Evolutionary conservation across 2,888 invertebrate genomes (phyloP).

Genomic region (Hybos culiciformis): DNA sequence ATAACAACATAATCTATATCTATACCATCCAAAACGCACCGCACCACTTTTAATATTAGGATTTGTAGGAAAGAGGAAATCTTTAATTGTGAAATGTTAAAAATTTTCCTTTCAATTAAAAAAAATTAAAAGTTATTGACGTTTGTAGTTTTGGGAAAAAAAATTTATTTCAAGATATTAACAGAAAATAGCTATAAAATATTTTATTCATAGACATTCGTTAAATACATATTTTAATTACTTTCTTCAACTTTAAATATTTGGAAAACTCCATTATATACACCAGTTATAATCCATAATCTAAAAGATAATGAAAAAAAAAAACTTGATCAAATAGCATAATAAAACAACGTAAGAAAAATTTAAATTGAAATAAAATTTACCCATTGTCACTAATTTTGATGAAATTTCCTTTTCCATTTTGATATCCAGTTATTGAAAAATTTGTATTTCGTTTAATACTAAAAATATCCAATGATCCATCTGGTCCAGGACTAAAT

Average conservation of each 20-base stretch:
- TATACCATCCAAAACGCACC: too few relatives aligned
- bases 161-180: too few relatives aligned
- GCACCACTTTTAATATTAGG: too few relatives aligned
- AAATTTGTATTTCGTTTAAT: conserved; percentile 8
- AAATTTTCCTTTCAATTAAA: too few relatives aligned
- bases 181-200: too few relatives aligned
- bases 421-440: conserved; percentile 24
- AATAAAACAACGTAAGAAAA: neutral
- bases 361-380: conserved; percentile 4
- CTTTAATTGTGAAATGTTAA: too few relatives aligned
- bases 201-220: too few relatives aligned
- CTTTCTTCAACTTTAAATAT: conserved; percentile 25
- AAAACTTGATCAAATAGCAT: neutral
- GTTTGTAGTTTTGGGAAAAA: too few relatives aligned
- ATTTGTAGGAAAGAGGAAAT: too few relatives aligned
- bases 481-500: conserved; percentile 28
- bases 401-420: conserved; percentile 29
- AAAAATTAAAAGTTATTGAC: too few relatives aligned
- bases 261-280: conserved; percentile 29
- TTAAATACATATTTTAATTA: too few relatives aligned
- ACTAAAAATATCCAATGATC: conserved; percentile 28
- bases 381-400: conserved; percentile 32
- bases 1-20: too few relatives aligned
- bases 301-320: conserved; percentile 19
- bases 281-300: conserved; percentile 31